phyloP scores from a whole-genome alignment of 1,140 invertebrate species.

The Drosophila punjabiensis region DNA sequence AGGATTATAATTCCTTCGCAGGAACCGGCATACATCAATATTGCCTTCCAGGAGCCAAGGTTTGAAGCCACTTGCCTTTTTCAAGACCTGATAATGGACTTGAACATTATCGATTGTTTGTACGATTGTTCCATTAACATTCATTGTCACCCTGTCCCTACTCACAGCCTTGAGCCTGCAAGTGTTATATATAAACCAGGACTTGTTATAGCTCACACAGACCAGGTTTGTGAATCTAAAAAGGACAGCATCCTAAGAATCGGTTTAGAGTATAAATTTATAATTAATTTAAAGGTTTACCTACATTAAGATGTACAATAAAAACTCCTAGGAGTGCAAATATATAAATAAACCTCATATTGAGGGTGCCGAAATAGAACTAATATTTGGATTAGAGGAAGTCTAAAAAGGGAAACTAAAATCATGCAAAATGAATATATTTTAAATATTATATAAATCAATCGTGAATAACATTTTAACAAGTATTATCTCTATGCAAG shows the following conservation, averaged over 20 bases:
- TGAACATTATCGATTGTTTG: not conserved
- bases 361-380: too few relatives aligned
- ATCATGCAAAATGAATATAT: too few relatives aligned
- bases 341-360: too few relatives aligned
- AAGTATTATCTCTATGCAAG: too few relatives aligned
- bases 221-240: not conserved
- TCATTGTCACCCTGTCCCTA: slow-evolving; percentile 2
- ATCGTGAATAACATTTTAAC: too few relatives aligned
- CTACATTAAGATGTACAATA: too few relatives aligned
- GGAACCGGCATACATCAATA: not conserved
- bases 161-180: not conserved
- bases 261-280: too few relatives aligned
- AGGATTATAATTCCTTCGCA: not conserved
- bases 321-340: too few relatives aligned
- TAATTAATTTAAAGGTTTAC: too few relatives aligned
- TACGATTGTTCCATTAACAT: not conserved
- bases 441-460: too few relatives aligned
- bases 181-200: not conserved
- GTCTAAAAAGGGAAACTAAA: too few relatives aligned
- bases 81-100: not conserved
- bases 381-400: too few relatives aligned
- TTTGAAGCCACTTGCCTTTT: not conserved
- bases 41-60: not conserved
- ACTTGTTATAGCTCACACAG: slow-evolving; percentile 4
- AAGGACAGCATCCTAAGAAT: not conserved